phyloP scores from a whole-genome alignment of 2,888 invertebrate species.

The Lamellibrachia columna region DNA sequence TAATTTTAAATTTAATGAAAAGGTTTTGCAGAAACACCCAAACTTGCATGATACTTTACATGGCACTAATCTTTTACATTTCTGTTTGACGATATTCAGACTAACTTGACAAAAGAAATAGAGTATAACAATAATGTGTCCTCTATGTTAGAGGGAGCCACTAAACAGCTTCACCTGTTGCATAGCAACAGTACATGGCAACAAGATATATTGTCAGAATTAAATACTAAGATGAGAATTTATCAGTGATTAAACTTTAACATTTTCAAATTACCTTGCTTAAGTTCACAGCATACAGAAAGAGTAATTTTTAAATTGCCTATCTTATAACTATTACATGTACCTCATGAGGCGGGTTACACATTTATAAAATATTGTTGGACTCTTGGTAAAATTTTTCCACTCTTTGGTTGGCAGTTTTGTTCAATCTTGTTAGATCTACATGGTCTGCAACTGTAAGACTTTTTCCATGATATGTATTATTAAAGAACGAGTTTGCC shows the following conservation, averaged over 20 bases:
- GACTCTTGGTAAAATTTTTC: not conserved
- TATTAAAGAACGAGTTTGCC: not conserved
- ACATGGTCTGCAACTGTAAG: not conserved
- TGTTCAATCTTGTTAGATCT: not conserved
- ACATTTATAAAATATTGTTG: not conserved
- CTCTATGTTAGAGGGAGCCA: not conserved
- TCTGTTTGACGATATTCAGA: conserved; percentile 3
- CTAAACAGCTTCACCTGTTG: not conserved
- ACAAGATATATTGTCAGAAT: not conserved
- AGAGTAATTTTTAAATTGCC: not conserved
- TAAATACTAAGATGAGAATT: not conserved
- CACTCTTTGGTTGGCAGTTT: not conserved
- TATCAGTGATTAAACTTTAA: not conserved
- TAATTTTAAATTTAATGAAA: not conserved
- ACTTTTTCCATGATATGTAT: not conserved
- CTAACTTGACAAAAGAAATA: not conserved
- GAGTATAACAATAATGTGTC: not conserved
- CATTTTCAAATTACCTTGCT: not conserved
- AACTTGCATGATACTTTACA: not conserved
- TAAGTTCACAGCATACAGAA: not conserved
- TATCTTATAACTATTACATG: not conserved
- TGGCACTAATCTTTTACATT: not conserved
- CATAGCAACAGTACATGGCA: not conserved
- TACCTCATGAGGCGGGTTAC: too few species aligned
- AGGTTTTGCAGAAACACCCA: not conserved